Percentiles rank a stretch among this genome's conserved stretches.
phyloP scores from a whole-genome alignment of 2,797 vertebrate species.

The Pteronotus mesoamericanus region DNA sequence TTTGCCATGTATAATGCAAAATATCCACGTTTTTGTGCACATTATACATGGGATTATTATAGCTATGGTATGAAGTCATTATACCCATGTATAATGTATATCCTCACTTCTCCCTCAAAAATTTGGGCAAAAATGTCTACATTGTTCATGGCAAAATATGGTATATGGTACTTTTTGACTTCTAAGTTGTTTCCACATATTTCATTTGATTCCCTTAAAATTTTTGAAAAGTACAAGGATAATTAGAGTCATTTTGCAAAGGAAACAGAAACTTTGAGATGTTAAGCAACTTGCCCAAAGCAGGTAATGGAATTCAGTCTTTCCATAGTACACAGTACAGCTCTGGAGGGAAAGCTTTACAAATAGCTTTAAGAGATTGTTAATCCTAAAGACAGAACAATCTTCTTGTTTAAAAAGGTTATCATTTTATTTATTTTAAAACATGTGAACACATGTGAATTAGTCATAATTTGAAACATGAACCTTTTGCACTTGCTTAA shows the following conservation, averaged over 20 bases:
- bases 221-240: not conserved
- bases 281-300: not conserved
- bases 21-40: too few species aligned
- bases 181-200: not conserved
- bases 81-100: too few species aligned
- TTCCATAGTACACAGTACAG: not conserved
- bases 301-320: not conserved
- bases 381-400: not conserved
- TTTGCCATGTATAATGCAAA: too few species aligned
- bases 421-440: slow-evolving; percentile 4
- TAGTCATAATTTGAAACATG: not conserved
- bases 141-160: too few species aligned
- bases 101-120: too few species aligned
- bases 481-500: not conserved
- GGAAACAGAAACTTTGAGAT: not conserved
- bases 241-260: not conserved
- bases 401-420: not conserved
- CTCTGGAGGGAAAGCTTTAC: not conserved
- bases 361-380: not conserved
- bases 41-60: too few species aligned
- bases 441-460: not conserved
- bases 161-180: not conserved
- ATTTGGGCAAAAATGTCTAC: too few species aligned
- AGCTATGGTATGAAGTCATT: too few species aligned
- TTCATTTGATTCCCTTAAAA: not conserved